Conservation (phyloP, 2,888 invertebrate genomes). For the Himalopsyche tibetana region DNA sequence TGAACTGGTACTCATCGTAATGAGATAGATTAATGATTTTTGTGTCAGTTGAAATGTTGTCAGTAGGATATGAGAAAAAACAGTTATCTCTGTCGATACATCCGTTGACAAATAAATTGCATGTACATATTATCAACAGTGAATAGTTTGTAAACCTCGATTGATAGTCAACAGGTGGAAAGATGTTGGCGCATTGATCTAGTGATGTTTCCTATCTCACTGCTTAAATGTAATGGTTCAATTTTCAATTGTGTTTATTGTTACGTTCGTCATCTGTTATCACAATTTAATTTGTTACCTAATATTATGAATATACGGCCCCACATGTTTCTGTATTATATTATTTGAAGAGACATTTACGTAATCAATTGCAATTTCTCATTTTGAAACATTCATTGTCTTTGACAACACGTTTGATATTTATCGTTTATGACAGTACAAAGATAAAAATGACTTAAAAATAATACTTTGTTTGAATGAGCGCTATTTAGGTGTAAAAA, state of each 20-base stretch:
- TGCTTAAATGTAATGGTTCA: not conserved
- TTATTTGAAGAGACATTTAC: no score
- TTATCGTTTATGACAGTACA: no score
- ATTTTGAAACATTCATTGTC: no score
- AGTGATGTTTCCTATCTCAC: not conserved
- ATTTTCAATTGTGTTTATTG: not conserved
- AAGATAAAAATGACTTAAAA: no score
- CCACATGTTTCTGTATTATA: no score
- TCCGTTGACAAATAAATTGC: not conserved
- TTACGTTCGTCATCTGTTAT: not conserved
- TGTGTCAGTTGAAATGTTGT: not conserved
- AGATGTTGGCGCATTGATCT: not conserved
- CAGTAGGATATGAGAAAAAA: not conserved
- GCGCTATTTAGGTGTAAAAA: no score
- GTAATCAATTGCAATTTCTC: no score
- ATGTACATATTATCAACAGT: not conserved
- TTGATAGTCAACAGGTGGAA: no score
- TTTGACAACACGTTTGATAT: no score
- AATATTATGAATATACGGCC: no score
- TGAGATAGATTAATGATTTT: conserved; percentile 24
- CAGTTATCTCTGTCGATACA: not conserved
- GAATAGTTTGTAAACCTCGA: no score
- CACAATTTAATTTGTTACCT: not conserved
- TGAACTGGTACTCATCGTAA: not conserved
- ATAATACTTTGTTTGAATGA: no score